These are phyloP conservation scores for Autographa gamma DNA, from an alignment of 2,888 invertebrate genomes.

Conservation along the genomic window DNA sequence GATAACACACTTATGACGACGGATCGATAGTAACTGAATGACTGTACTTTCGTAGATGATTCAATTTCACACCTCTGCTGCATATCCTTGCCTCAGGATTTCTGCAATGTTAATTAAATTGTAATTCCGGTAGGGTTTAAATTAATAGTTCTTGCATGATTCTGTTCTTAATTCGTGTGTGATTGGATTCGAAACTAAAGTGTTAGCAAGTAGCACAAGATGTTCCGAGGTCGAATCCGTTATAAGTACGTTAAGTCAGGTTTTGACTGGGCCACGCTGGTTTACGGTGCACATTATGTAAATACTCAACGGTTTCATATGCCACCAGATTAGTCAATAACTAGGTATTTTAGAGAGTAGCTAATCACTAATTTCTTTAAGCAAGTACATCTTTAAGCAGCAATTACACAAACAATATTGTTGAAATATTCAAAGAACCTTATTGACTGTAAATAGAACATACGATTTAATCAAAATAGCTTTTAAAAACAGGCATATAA, in stretches of 20 bases:
- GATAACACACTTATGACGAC: slow-evolving; percentile 33
- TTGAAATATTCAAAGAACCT: slow-evolving; percentile 13
- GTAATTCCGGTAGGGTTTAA: neutral
- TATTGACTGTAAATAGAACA: neutral
- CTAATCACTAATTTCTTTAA: slow-evolving; percentile 13
- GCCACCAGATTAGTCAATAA: slow-evolving; percentile 44
- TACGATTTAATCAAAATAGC: neutral
- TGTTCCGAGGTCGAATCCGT: slow-evolving; percentile 59
- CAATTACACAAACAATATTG: slow-evolving; percentile 8
- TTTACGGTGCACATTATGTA: slow-evolving; percentile 50
- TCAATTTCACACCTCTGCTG: slow-evolving; percentile 7
- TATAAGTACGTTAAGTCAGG: slow-evolving; percentile 59
- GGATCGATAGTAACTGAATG: slow-evolving; percentile 16
- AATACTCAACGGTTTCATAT: slow-evolving; percentile 50
- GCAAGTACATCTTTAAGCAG: slow-evolving; percentile 8
- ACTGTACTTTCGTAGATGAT: neutral
- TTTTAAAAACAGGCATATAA: neutral
- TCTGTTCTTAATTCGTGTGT: slow-evolving; percentile 11
- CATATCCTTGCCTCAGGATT: neutral
- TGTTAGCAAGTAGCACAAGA: slow-evolving; percentile 47
- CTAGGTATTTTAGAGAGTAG: slow-evolving; percentile 24
- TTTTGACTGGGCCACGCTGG: slow-evolving; percentile 57
- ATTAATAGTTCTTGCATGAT: neutral
- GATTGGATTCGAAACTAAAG: slow-evolving; percentile 30
- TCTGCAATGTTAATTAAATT: neutral